These are phyloP conservation scores for Palythoa grandiflora DNA, from an alignment of 92 coral and sea anemone species.

Conservation along the genomic window DNA sequence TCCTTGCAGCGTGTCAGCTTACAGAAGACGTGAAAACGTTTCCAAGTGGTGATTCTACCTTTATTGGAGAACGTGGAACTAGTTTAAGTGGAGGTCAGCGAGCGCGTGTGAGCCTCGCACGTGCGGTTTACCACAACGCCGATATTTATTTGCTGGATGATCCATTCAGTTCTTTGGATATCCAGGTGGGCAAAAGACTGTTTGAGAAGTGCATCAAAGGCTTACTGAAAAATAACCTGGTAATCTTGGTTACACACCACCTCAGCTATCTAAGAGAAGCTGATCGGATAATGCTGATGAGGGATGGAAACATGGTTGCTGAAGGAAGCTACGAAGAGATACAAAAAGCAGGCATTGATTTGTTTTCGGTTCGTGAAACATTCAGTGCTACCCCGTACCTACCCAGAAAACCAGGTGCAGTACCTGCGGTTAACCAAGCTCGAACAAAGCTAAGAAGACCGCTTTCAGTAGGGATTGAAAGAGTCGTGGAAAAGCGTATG, in stretches of 20 bases:
- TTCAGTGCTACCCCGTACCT: slow-evolving; percentile 26
- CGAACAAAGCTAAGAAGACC: not conserved
- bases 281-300: slow-evolving; percentile 48
- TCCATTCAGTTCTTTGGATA: slow-evolving; percentile 50
- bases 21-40: slow-evolving; percentile 28
- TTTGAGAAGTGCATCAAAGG: slow-evolving; percentile 49
- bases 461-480: slow-evolving; percentile 32
- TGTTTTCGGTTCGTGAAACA: slow-evolving; percentile 26
- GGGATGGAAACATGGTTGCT: slow-evolving; percentile 29
- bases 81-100: slow-evolving; percentile 59
- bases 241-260: slow-evolving; percentile 53
- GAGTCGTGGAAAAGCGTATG: slow-evolving; percentile 37
- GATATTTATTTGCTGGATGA: slow-evolving; percentile 53
- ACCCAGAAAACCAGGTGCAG: slow-evolving; percentile 12
- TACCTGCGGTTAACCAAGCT: not conserved
- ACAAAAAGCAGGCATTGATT: slow-evolving; percentile 34
- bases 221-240: slow-evolving; percentile 3
- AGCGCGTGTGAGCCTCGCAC: slow-evolving; percentile 55
- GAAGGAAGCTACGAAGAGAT: slow-evolving; percentile 34
- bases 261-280: slow-evolving; percentile 41
- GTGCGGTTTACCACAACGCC: slow-evolving; percentile 51
- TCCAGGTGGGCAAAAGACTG: slow-evolving; percentile 23
- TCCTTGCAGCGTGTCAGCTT: slow-evolving; percentile 37
- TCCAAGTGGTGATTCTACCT: slow-evolving; percentile 40
- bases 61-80: slow-evolving; percentile 48